Conservation (phyloP, 2,888 invertebrate genomes). For the Pteria penguin region DNA sequence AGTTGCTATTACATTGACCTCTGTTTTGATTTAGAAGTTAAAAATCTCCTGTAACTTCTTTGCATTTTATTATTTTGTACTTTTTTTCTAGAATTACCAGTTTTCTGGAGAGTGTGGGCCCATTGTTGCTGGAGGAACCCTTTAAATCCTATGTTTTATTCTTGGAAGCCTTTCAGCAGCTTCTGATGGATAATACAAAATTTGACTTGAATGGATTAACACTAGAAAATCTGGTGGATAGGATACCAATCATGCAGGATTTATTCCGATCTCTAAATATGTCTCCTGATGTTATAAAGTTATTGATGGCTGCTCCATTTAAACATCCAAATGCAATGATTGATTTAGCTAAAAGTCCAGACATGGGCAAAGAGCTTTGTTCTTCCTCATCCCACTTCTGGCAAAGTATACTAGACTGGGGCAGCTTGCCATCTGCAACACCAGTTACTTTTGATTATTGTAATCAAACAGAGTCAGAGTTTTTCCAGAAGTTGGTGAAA, state of each 20-base stretch:
- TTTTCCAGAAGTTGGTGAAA: constrained; percentile 31
- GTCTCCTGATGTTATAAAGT: constrained; percentile 42
- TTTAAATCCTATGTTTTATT: constrained; percentile 47
- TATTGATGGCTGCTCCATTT: constrained; percentile 49
- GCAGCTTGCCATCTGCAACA: constrained; percentile 36
- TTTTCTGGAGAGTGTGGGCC: constrained; percentile 30
- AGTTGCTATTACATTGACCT: too few species aligned
- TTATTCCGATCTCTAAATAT: constrained; percentile 50
- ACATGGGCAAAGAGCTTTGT: constrained; percentile 38
- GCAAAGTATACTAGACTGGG: constrained; percentile 39
- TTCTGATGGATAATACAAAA: constrained; percentile 50
- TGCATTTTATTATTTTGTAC: background rate
- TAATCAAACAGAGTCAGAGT: constrained; percentile 33
- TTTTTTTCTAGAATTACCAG: constrained; percentile 33
- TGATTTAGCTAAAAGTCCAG: constrained; percentile 33
- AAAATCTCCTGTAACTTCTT: too few species aligned
- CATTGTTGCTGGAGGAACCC: constrained; percentile 42
- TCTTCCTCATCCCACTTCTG: constrained; percentile 22
- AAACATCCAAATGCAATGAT: constrained; percentile 46
- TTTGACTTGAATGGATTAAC: constrained; percentile 47
- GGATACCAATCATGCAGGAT: constrained; percentile 48
- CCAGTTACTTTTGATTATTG: constrained; percentile 48
- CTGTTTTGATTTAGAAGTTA: too few species aligned
- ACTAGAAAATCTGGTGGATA: constrained; percentile 44
- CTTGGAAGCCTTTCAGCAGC: constrained; percentile 44